Evolutionary conservation across 2,888 invertebrate genomes (phyloP).

Genomic region (Dryococelus australis): DNA sequence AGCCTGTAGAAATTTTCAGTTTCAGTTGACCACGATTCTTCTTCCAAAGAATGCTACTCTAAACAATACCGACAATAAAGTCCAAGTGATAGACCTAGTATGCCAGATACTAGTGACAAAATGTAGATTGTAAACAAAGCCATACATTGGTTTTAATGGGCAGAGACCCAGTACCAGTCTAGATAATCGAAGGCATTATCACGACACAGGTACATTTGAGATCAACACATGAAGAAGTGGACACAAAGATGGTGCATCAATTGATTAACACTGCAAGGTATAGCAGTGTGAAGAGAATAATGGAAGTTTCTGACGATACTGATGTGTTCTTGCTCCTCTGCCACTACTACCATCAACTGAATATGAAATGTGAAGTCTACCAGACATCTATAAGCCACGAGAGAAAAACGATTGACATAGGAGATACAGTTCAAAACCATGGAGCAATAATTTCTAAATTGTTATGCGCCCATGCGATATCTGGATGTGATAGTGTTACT

Average conservation of each 20-base stretch:
- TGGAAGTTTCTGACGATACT: not conserved
- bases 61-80: not conserved
- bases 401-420: not conserved
- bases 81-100: not conserved
- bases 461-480: no score
- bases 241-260: not conserved
- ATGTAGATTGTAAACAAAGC: not conserved
- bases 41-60: not conserved
- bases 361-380: not conserved
- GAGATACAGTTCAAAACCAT: not conserved
- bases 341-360: no score
- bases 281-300: not conserved
- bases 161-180: not conserved
- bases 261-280: not conserved
- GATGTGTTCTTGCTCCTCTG: conserved; percentile 1
- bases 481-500: no score
- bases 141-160: not conserved
- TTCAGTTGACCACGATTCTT: not conserved
- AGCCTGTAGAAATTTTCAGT: not conserved
- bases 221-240: not conserved
- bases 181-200: not conserved
- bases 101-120: not conserved
- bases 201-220: not conserved
- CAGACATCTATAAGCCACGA: not conserved
- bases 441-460: not conserved